Evolutionary conservation across 1,140 invertebrate genomes (phyloP).

Genomic region (Carcinoscorpius rotundicauda): DNA sequence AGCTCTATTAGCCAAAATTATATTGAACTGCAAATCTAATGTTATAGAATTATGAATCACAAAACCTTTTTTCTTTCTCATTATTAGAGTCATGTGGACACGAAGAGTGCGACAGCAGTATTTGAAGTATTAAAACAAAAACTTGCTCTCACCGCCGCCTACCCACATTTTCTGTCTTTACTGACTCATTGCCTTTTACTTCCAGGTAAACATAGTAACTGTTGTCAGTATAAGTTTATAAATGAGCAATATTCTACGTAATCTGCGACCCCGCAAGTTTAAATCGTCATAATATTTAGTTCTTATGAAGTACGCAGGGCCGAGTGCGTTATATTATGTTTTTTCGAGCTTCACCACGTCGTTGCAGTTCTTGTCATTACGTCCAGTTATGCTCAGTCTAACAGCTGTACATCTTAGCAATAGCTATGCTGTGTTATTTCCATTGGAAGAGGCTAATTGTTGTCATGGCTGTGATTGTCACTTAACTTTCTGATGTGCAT

Average conservation of each 20-base stretch:
- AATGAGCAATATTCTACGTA: not conserved
- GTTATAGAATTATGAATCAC: not conserved
- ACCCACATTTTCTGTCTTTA: constrained; percentile 82
- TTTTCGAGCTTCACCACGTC: constrained; percentile 23
- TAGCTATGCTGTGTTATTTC: too few species aligned
- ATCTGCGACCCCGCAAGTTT: not conserved
- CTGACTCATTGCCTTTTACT: constrained; percentile 81
- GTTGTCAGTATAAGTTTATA: not conserved
- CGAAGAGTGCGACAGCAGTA: constrained; percentile 85
- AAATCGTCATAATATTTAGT: not conserved
- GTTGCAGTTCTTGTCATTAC: too few species aligned
- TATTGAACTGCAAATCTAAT: too few species aligned
- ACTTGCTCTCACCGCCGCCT: constrained; percentile 80
- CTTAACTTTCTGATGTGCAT: too few species aligned
- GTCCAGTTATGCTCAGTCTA: too few species aligned
- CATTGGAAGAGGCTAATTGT: too few species aligned
- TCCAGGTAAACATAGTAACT: constrained; percentile 54
- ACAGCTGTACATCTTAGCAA: too few species aligned
- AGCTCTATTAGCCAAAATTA: too few species aligned
- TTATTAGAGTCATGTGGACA: constrained; percentile 74
- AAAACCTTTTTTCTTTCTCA: constrained; percentile 5
- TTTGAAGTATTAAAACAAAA: constrained; percentile 84
- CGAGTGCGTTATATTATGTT: not conserved
- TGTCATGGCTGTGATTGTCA: too few species aligned
- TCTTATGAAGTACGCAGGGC: not conserved